A percentile compares a stretch with the other conserved stretches of the same genome.
Conservation (phyloP, 1,140 invertebrate species). For the Heliconius congener region DNA sequence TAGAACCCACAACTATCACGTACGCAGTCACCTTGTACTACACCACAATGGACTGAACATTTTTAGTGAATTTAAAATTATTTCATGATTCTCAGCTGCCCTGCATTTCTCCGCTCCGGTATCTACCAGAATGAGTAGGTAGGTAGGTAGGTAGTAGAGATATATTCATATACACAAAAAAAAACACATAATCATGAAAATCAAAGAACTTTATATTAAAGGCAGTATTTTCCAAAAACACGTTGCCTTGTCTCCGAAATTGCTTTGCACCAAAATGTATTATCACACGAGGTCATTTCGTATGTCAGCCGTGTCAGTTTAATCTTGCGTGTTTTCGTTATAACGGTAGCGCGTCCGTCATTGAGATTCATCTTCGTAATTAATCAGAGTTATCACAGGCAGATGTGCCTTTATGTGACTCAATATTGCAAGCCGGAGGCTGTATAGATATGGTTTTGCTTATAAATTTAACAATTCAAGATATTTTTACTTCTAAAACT, state of each 20-base stretch:
- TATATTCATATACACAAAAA: not conserved
- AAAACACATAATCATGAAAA: not conserved
- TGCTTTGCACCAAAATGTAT: conserved; percentile 19
- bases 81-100: too few species aligned
- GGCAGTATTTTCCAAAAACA: not conserved
- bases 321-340: conserved; percentile 40
- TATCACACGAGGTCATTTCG: conserved; percentile 29
- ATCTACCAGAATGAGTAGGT: too few species aligned
- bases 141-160: too few species aligned
- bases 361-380: conserved; percentile 42
- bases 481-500: not conserved
- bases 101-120: too few species aligned
- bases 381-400: conserved; percentile 43
- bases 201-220: not conserved
- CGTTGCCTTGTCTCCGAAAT: conserved; percentile 13
- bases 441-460: conserved; percentile 3
- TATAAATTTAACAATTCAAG: not conserved
- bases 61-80: too few species aligned
- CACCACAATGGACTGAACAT: too few species aligned
- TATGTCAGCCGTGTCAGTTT: conserved; percentile 35
- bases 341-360: conserved; percentile 41
- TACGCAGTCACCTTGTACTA: too few species aligned
- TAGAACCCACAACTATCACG: too few species aligned
- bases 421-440: conserved; percentile 24
- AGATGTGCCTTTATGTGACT: conserved; percentile 37